Conservation (phyloP, 2,113 vertebrate species). For the Dicerorhinus sumatrensis region DNA sequence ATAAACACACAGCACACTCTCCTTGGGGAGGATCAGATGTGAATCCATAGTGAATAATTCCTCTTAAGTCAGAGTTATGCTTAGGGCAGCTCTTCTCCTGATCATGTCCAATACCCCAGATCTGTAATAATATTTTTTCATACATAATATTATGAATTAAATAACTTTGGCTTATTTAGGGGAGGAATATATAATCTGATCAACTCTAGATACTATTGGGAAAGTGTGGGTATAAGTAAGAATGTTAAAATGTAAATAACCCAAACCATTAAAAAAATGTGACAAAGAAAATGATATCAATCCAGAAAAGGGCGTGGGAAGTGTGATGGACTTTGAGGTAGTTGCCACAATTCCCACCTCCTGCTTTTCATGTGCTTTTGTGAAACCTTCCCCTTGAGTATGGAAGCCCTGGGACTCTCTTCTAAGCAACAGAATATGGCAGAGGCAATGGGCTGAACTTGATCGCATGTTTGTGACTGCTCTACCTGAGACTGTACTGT, state of each 20-base stretch:
- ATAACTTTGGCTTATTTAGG: background rate
- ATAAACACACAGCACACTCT: fast-evolving
- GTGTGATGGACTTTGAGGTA: background rate
- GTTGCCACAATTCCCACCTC: fast-evolving
- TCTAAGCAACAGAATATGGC: fast-evolving
- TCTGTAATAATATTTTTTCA: background rate
- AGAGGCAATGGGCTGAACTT: background rate
- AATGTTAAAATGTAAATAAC: background rate
- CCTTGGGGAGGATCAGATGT: fast-evolving
- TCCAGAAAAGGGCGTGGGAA: background rate
- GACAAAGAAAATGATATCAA: background rate
- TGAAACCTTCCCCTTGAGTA: no score
- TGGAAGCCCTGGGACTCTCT: no score
- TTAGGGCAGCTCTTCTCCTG: background rate
- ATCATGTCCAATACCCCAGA: no score
- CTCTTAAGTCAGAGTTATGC: background rate
- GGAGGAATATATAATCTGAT: background rate
- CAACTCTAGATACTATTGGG: background rate
- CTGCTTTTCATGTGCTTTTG: fast-evolving
- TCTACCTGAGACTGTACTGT: fast-evolving
- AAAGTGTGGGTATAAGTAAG: background rate
- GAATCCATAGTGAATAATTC: background rate
- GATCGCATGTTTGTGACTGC: fast-evolving
- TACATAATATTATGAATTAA: background rate
- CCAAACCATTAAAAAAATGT: background rate